These are phyloP conservation scores for Anguilla rostrata DNA, from an alignment of 2,113 vertebrate species.

Conservation along the genomic window DNA sequence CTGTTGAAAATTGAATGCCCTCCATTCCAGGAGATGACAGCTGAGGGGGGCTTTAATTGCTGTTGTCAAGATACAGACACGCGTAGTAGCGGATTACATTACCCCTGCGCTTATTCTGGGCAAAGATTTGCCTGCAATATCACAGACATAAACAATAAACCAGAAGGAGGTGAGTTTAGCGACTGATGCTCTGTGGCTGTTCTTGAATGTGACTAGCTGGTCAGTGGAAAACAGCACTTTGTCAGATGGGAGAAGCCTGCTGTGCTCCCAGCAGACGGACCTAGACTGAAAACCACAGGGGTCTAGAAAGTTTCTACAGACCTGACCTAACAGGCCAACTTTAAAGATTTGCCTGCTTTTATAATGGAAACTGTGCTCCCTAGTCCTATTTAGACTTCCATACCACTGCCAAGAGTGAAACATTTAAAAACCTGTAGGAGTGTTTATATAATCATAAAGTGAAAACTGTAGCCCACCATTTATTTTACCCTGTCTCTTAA, in stretches of 20 bases:
- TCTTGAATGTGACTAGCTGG: background rate
- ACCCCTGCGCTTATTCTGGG: slow-evolving; percentile 15
- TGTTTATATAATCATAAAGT: background rate
- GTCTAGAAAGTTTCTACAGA: background rate
- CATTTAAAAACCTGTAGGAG: background rate
- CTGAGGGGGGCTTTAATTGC: slow-evolving; percentile 34
- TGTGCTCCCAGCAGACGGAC: background rate
- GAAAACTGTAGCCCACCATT: background rate
- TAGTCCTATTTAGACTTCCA: background rate
- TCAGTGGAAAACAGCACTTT: background rate
- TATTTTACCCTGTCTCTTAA: background rate
- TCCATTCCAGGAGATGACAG: slow-evolving; percentile 19
- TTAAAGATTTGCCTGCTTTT: background rate
- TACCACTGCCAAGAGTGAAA: background rate
- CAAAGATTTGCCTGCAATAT: slow-evolving; percentile 10
- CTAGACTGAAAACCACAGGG: slow-evolving; percentile 1
- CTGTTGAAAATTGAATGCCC: slow-evolving; percentile 28
- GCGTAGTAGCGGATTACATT: slow-evolving; percentile 36
- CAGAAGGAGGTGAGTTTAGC: slow-evolving; percentile 23
- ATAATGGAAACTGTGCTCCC: background rate
- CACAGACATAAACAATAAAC: slow-evolving; percentile 17
- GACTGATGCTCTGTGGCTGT: slow-evolving; percentile 8
- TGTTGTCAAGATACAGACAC: slow-evolving; percentile 34
- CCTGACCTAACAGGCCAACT: background rate
- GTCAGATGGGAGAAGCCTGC: slow-evolving; percentile 10